A percentile compares a stretch with the other conserved stretches of the same genome.
These are phyloP conservation scores for Gallinago stenura DNA, from an alignment of 2,797 vertebrate genomes.

Conservation along the genomic window DNA sequence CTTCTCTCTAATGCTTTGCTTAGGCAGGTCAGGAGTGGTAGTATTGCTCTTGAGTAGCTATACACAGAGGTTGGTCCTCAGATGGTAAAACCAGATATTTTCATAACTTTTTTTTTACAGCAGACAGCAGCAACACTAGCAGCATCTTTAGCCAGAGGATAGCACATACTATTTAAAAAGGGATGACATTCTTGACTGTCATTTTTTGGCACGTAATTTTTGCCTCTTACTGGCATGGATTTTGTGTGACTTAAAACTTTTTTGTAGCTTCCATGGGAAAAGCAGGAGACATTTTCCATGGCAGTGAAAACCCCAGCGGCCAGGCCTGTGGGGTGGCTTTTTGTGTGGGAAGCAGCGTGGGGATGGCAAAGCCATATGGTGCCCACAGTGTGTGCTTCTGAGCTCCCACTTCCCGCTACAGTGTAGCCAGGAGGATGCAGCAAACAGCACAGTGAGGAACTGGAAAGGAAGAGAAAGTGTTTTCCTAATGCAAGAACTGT, in stretches of 20 bases:
- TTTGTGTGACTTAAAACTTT: background rate
- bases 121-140: background rate
- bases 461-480: background rate
- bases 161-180: background rate
- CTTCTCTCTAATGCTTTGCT: background rate
- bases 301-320: background rate
- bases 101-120: background rate
- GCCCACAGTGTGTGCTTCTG: background rate
- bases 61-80: background rate
- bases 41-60: background rate
- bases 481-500: background rate
- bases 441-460: background rate
- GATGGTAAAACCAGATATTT: background rate
- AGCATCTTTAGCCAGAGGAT: background rate
- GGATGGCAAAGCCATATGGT: accelerated
- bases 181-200: background rate
- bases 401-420: accelerated
- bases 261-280: background rate
- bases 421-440: background rate
- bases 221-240: background rate
- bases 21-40: background rate
- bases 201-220: background rate
- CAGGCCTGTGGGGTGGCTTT: background rate
- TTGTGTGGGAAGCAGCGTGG: accelerated
- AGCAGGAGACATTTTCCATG: background rate